Evolutionary conservation across 2,113 vertebrate genomes (phyloP).

Genomic region (Pycnonotus jocosus): DNA sequence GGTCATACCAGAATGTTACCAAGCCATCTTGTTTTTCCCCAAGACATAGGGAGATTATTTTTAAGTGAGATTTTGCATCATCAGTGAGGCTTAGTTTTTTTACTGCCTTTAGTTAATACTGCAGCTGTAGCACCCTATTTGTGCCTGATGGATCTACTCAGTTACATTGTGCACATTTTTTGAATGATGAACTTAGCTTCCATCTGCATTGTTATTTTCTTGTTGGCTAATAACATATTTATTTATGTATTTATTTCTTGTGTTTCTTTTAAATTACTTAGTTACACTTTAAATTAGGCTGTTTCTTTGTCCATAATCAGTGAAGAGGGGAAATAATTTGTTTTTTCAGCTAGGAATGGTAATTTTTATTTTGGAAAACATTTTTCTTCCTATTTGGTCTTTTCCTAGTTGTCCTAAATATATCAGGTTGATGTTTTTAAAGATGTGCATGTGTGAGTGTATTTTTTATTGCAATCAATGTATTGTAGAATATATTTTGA

Average conservation of each 20-base stretch:
- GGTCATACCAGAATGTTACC: background rate
- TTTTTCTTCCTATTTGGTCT: background rate
- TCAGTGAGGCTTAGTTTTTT: background rate
- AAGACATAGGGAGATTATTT: background rate
- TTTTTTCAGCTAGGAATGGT: background rate
- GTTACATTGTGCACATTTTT: background rate
- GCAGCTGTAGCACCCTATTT: background rate
- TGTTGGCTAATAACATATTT: background rate
- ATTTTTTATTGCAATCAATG: background rate
- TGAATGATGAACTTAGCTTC: background rate
- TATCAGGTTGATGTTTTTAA: background rate
- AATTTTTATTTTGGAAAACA: background rate
- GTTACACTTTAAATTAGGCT: background rate
- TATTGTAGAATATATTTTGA: background rate
- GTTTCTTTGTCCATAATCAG: background rate
- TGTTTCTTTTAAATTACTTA: background rate
- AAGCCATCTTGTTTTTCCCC: background rate
- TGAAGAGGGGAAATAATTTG: background rate
- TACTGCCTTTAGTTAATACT: background rate
- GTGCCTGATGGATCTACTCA: background rate
- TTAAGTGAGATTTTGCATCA: background rate
- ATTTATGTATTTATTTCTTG: background rate
- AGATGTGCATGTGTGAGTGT: background rate
- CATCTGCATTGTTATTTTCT: background rate
- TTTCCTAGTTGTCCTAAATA: background rate